Conservation (phyloP, 2,797 vertebrate genomes). For the Spinus pinus region DNA sequence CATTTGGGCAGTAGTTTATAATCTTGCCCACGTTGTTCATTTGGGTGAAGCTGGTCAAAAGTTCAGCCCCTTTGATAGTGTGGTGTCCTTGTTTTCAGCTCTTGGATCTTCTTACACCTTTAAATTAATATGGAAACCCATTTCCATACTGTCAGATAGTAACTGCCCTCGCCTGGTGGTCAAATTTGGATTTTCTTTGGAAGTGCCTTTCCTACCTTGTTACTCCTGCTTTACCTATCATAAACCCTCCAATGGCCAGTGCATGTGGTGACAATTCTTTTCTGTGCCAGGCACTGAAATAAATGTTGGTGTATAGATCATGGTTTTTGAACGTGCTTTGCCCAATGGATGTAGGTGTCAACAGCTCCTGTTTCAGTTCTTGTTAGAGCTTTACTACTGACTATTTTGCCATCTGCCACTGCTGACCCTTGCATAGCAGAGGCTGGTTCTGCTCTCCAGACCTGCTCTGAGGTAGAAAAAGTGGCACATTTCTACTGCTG, state of each 20-base stretch:
- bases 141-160: not conserved
- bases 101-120: not conserved
- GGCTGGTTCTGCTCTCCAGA: not conserved
- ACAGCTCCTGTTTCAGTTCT: not conserved
- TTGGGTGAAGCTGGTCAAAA: not conserved
- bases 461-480: not conserved
- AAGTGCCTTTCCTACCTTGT: not conserved
- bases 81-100: not conserved
- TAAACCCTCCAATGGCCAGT: not conserved
- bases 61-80: not conserved
- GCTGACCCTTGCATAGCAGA: rapidly evolving
- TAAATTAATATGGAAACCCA: not conserved
- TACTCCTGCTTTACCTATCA: not conserved
- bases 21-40: not conserved
- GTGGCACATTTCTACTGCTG: not conserved
- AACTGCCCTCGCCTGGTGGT: not conserved
- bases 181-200: not conserved
- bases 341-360: not conserved
- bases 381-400: not conserved
- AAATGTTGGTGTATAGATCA: not conserved
- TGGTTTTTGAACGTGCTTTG: not conserved
- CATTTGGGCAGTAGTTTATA: not conserved
- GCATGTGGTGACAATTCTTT: not conserved
- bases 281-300: not conserved
- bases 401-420: not conserved